Evolutionary conservation across 2,888 invertebrate genomes (phyloP).

Genomic region (Hylaea fasciaria): DNA sequence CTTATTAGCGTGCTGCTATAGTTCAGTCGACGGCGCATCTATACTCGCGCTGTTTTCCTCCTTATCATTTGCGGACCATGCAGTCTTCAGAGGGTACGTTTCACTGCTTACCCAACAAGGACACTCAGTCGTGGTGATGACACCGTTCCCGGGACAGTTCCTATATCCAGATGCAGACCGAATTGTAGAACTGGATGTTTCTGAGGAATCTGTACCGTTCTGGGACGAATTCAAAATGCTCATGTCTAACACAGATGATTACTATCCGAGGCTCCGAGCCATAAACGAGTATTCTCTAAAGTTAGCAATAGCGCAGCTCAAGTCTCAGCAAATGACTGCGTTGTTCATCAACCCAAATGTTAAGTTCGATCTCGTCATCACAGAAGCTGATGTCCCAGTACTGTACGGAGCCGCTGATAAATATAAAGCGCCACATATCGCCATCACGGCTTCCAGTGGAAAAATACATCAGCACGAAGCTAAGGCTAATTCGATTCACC

Average conservation of each 20-base stretch:
- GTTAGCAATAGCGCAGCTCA: slow-evolving; percentile 71
- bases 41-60: slow-evolving; percentile 75
- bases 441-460: slow-evolving; percentile 79
- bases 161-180: slow-evolving; percentile 64
- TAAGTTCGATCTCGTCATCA: slow-evolving; percentile 83
- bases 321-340: slow-evolving; percentile 72
- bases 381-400: slow-evolving; percentile 81
- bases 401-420: slow-evolving; percentile 81
- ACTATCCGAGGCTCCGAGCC: slow-evolving; percentile 59
- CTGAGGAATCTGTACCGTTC: slow-evolving; percentile 63
- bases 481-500: slow-evolving; percentile 82
- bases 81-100: slow-evolving; percentile 71
- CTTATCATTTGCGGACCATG: slow-evolving; percentile 73
- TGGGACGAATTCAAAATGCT: slow-evolving; percentile 72
- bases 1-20: slow-evolving; percentile 46
- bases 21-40: slow-evolving; percentile 57
- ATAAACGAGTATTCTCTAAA: slow-evolving; percentile 68
- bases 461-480: slow-evolving; percentile 77
- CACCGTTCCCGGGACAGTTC: slow-evolving; percentile 75
- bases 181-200: slow-evolving; percentile 73
- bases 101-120: slow-evolving; percentile 66
- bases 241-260: slow-evolving; percentile 70
- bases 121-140: slow-evolving; percentile 74
- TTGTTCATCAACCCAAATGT: slow-evolving; percentile 71
- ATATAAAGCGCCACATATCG: slow-evolving; percentile 82